A percentile compares a stretch with the other conserved stretches of the same genome.
Conservation (phyloP, 2,113 vertebrate species). For the Cyanoramphus novaezelandiae region DNA sequence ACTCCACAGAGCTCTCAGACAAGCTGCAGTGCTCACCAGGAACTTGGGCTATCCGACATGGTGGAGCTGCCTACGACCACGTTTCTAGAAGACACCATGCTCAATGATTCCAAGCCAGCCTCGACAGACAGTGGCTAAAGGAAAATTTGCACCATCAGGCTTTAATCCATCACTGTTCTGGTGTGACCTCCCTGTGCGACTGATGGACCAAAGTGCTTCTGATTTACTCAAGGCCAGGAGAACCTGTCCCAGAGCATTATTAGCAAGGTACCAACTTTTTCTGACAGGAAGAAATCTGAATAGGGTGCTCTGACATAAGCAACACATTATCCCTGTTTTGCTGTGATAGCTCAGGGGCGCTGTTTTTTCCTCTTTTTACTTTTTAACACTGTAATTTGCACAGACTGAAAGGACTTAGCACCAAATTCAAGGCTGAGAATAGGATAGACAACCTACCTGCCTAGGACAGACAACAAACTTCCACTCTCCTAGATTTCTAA, state of each 20-base stretch:
- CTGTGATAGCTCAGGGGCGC: neutral
- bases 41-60: accelerated
- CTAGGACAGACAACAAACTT: neutral
- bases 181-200: neutral
- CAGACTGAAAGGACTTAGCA: neutral
- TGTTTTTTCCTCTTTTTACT: neutral
- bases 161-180: accelerated
- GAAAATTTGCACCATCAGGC: neutral
- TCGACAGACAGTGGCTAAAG: neutral
- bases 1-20: neutral
- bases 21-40: neutral
- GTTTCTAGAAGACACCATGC: neutral
- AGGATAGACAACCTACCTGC: neutral
- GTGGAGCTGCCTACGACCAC: neutral
- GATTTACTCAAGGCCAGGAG: neutral
- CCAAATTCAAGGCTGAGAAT: neutral
- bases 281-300: neutral
- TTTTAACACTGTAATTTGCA: neutral
- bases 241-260: neutral
- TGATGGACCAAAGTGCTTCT: neutral
- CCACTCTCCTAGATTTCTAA: neutral
- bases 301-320: neutral
- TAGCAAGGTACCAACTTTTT: neutral
- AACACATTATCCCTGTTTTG: neutral
- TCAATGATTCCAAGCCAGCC: neutral